Conservation (phyloP, 2,797 vertebrate species). For the Acipenser transmontanus region DNA sequence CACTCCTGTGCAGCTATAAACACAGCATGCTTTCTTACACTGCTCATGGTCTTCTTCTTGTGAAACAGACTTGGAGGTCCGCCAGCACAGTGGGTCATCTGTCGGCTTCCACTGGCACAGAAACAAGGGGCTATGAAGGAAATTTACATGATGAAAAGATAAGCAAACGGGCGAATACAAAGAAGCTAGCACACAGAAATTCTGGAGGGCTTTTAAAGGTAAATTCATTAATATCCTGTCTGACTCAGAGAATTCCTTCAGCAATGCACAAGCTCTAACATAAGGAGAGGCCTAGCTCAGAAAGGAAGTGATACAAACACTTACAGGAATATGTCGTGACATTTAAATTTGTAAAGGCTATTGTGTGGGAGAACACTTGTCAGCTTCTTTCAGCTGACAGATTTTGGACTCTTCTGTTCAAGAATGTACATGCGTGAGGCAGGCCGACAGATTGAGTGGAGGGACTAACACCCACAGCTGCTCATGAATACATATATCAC, state of each 20-base stretch:
- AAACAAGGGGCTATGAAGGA: not conserved
- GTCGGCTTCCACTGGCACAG: not conserved
- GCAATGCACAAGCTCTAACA: not conserved
- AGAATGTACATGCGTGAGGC: not conserved
- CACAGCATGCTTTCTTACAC: not conserved
- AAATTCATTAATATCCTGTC: too few relatives aligned
- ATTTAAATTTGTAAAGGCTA: too few relatives aligned
- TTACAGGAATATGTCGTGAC: too few relatives aligned
- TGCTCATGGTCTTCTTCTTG: not conserved
- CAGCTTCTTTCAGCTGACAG: not conserved
- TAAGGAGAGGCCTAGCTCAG: not conserved
- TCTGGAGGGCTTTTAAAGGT: not conserved
- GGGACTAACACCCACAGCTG: conserved; percentile 10
- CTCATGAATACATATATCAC: conserved; percentile 17
- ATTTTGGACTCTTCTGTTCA: too few relatives aligned
- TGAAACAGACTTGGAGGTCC: not conserved
- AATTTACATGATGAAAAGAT: not conserved
- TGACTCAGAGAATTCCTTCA: too few relatives aligned
- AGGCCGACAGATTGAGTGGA: not conserved
- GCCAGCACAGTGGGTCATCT: not conserved
- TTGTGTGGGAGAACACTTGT: not conserved
- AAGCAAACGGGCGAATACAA: not conserved
- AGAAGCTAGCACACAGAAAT: not conserved
- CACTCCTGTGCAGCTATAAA: not conserved
- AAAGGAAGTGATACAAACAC: too few relatives aligned